Conservation (phyloP, 1,140 invertebrate species). For the Lepidotrigona ventralis region DNA sequence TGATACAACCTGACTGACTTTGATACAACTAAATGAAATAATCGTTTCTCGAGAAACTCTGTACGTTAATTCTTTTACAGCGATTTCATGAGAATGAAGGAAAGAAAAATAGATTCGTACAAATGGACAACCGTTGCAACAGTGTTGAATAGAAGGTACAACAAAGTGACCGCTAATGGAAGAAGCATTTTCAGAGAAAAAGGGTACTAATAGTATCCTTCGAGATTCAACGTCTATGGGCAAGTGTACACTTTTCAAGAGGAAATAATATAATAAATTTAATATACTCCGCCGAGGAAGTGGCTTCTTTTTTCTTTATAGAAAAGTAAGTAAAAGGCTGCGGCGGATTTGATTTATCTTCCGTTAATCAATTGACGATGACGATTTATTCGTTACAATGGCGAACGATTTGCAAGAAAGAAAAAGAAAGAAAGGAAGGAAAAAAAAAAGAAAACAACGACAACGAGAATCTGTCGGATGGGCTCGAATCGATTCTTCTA, state of each 20-base stretch:
- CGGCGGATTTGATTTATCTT: background rate
- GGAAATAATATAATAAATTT: background rate
- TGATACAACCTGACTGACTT: no score
- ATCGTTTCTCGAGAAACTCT: background rate
- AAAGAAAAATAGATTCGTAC: background rate
- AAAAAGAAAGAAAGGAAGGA: no score
- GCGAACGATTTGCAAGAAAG: background rate
- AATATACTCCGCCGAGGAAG: background rate
- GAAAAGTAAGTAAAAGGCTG: background rate
- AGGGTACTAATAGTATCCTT: background rate
- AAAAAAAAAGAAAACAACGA: background rate
- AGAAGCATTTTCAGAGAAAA: background rate
- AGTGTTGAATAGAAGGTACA: background rate
- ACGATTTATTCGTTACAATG: background rate
- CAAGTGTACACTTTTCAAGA: no score
- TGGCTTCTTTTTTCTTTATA: background rate
- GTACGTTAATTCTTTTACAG: background rate
- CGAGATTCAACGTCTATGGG: background rate
- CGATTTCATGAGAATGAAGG: background rate
- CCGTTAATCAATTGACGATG: background rate
- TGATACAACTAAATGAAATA: no score
- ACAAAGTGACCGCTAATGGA: background rate
- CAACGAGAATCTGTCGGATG: background rate
- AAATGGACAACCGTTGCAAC: no score
- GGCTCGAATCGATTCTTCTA: constrained; percentile 10